phyloP scores from a whole-genome alignment of 1,140 invertebrate species.

The Venustaconcha ellipsiformis region DNA sequence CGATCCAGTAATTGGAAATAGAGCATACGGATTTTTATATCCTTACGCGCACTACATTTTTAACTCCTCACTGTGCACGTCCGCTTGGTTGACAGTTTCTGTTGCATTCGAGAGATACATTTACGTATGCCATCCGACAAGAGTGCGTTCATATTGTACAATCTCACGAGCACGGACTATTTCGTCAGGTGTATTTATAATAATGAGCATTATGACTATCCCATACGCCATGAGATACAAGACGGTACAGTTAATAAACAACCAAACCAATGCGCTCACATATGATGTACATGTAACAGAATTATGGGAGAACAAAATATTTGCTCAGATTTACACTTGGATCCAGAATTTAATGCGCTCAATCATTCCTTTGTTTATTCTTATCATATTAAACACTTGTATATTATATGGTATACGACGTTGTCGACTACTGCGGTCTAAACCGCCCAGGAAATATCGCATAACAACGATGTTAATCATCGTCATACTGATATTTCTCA shows the following conservation, averaged over 20 bases:
- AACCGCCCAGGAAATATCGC: constrained; percentile 56
- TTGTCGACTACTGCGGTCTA: constrained; percentile 46
- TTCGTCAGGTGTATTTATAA: constrained; percentile 50
- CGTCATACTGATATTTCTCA: constrained; percentile 80
- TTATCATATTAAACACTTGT: constrained; percentile 74
- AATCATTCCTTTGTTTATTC: constrained; percentile 71
- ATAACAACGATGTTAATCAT: constrained; percentile 83
- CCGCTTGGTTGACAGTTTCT: constrained; percentile 93
- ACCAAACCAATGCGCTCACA: constrained; percentile 24
- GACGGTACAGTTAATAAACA: constrained; percentile 40
- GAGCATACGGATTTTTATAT: constrained; percentile 54
- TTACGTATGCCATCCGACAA: constrained; percentile 92
- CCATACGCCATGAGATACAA: constrained; percentile 62
- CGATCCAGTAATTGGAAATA: constrained; percentile 52
- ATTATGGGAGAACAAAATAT: constrained; percentile 71
- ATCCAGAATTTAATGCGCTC: constrained; percentile 76
- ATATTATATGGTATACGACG: constrained; percentile 76
- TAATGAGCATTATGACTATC: constrained; percentile 57
- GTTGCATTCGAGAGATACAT: constrained; percentile 96
- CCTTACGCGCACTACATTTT: constrained; percentile 67
- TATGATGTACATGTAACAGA: constrained; percentile 50
- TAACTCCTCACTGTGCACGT: constrained; percentile 60
- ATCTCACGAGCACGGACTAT: constrained; percentile 49
- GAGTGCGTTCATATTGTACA: constrained; percentile 88
- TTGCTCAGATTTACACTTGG: constrained; percentile 76